Base-by-base conservation (phyloP, 2,888 invertebrate species). In the Leucophora obtusa region DNA sequence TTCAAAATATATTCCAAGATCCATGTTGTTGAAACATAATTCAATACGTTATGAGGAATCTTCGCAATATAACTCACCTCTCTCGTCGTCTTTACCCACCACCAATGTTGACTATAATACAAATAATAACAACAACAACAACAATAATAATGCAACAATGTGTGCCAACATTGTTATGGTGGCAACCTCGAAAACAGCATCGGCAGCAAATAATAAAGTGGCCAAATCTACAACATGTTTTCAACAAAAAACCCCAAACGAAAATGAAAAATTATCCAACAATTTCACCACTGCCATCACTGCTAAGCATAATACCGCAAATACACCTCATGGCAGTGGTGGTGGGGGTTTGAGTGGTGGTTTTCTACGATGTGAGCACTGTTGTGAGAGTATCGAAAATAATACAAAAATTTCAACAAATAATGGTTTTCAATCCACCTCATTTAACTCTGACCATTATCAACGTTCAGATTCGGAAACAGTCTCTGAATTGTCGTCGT, bases 401-500 rank as follows among this genome's bases (percentile, higher is more conserved):
- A 70, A 66, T 54, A 54, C 15, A 62, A 69, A 63, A 21, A 50
- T 47, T 47, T n/a, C 28, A 74, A 54, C 35, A 53, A 63, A 54
- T 33, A 68, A 60, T 47, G 79, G 68, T 66, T 70, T 63, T 9
- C 43, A 79, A 54, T 73, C 66, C 79, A 79, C 79, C 79, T 76
- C 75, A 69, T 50, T 65, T 56, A 53, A 65, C 86, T 85, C 84
- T 72, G 86, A 84, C 75, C 84, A 82, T 83, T 85, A 84, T 83
- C 85, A 85, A 83, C 82, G 87, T 68, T 84, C 84, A 83, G 83
- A 83, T 71, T 83, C 83, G 81, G 86, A 88, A 87, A 88, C 88
- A 88, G 88, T 88, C 85, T 88, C 87, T 83, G 87, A 88, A 84
- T 85, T 88, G 86, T 88, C 88, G 86, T 88, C 88, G 86, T 86